phyloP scores from a whole-genome alignment of 2,888 invertebrate species.

The Tribolium freemani region DNA sequence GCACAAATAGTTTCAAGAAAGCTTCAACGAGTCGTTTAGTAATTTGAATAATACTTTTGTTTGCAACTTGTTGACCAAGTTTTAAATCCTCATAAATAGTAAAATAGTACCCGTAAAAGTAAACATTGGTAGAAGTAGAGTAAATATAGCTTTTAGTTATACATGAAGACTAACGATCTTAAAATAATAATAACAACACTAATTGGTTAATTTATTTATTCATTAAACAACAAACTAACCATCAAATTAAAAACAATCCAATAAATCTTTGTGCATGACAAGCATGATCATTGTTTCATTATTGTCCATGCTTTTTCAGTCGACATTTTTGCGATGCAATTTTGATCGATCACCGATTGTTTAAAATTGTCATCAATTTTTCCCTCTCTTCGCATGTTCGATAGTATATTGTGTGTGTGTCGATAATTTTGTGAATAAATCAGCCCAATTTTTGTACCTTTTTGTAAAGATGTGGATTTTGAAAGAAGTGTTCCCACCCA shows the following conservation, averaged over 20 bases:
- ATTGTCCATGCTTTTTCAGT: not conserved
- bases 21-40: not conserved
- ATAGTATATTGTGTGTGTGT: constrained; percentile 24
- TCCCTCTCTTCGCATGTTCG: constrained; percentile 6
- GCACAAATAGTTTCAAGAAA: not conserved
- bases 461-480: not conserved
- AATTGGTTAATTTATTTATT: too few species aligned
- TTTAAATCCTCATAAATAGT: too few species aligned
- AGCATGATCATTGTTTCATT: constrained; percentile 9
- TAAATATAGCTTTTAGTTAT: too few species aligned
- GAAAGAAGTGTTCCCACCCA: not conserved
- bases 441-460: constrained; percentile 2
- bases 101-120: too few species aligned
- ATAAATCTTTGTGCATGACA: constrained; percentile 4
- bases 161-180: too few species aligned
- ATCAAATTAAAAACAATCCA: not conserved
- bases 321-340: not conserved
- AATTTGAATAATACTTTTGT: not conserved
- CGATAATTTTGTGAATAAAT: constrained; percentile 19
- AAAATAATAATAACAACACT: too few species aligned
- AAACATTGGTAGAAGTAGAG: too few species aligned
- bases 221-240: too few species aligned
- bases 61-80: too few species aligned
- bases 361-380: not conserved
- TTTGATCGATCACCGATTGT: not conserved